Conservation (phyloP, 2,888 invertebrate species). For the Xestia rhomboidea region DNA sequence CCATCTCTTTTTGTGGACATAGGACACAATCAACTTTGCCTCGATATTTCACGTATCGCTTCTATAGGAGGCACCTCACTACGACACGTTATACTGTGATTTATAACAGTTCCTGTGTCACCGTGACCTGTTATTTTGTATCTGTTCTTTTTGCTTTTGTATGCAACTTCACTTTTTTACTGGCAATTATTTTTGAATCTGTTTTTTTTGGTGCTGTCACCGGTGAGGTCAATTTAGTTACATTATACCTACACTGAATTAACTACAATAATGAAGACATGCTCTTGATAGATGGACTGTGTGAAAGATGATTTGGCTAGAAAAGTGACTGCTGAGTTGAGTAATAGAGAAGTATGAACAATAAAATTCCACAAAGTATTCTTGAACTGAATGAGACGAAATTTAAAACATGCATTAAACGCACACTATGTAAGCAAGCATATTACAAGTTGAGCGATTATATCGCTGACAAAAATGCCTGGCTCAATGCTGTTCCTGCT, state of each 20-base stretch:
- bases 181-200: neutral
- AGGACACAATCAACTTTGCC: slow-evolving; percentile 39
- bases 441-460: too few relatives aligned
- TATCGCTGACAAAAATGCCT: too few relatives aligned
- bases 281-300: too few relatives aligned
- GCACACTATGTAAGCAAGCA: too few relatives aligned
- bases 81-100: slow-evolving; percentile 49
- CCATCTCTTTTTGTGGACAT: slow-evolving; percentile 12
- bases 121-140: slow-evolving; percentile 54
- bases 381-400: too few relatives aligned
- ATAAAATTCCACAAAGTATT: too few relatives aligned
- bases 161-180: neutral
- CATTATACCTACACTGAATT: neutral
- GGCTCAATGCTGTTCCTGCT: too few relatives aligned
- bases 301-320: too few relatives aligned
- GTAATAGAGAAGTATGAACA: too few relatives aligned
- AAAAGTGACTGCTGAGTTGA: too few relatives aligned
- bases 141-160: slow-evolving; percentile 25
- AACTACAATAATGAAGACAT: too few relatives aligned
- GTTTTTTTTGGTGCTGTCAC: neutral
- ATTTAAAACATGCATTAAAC: too few relatives aligned
- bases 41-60: slow-evolving; percentile 47
- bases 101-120: slow-evolving; percentile 58
- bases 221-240: neutral
- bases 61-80: slow-evolving; percentile 18